A percentile compares a stretch with the other conserved stretches of the same genome.
Conservation (phyloP, 2,888 invertebrate species). For the Drosophila paramelanica region DNA sequence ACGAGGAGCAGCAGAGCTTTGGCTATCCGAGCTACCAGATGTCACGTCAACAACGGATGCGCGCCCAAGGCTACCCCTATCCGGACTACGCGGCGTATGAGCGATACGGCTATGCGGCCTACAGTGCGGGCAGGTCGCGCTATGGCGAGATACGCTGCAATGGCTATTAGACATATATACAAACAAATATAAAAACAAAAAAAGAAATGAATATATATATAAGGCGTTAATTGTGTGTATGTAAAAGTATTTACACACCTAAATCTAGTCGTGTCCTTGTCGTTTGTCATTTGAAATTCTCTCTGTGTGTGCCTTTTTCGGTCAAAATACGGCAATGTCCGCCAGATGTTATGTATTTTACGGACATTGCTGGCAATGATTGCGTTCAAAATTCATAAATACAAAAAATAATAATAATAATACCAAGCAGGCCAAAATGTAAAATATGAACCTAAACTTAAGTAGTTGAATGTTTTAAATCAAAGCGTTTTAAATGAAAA, state of each 20-base stretch:
- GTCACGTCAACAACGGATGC: conserved; percentile 51
- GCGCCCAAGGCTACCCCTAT: conserved; percentile 50
- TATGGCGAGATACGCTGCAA: conserved; percentile 79
- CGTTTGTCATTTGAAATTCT: conserved; percentile 76
- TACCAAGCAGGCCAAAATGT: conserved; percentile 63
- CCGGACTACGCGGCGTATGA: conserved; percentile 71
- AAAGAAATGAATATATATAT: conserved; percentile 8
- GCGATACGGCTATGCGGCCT: conserved; percentile 64
- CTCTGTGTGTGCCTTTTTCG: conserved; percentile 82
- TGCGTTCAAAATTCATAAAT: conserved; percentile 68
- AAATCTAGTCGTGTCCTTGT: conserved; percentile 58
- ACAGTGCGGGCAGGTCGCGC: conserved; percentile 57
- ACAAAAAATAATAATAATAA: conserved; percentile 28
- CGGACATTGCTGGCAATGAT: conserved; percentile 61
- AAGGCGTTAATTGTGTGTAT: conserved; percentile 11
- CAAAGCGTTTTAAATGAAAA: conserved; percentile 34
- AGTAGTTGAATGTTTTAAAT: conserved; percentile 75
- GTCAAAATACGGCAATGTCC: conserved; percentile 75
- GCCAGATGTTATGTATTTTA: conserved; percentile 46
- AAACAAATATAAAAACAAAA: conserved; percentile 1
- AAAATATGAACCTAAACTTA: conserved; percentile 46
- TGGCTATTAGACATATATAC: conserved; percentile 60
- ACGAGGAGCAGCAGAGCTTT: conserved; percentile 50
- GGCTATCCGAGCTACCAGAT: conserved; percentile 35
- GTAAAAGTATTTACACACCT: conserved; percentile 8